Evolutionary conservation across 92 coral and sea anemone genomes (phyloP).

Genomic region (Epizoanthus fatuus): DNA sequence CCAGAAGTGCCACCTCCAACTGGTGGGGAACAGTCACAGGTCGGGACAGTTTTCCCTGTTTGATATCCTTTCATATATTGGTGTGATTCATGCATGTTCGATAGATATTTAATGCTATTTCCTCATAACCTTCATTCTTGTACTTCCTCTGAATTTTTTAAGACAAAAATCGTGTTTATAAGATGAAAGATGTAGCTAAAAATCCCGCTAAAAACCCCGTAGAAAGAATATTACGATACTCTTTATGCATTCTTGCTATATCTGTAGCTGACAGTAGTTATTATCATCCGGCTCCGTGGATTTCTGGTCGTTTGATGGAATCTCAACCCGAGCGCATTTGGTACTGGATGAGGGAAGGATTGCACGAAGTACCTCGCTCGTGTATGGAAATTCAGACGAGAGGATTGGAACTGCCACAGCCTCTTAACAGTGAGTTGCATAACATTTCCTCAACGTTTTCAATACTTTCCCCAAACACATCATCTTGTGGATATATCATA

Average conservation of each 20-base stretch:
- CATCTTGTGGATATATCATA: too few species aligned
- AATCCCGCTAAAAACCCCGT: background rate
- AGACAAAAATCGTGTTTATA: background rate
- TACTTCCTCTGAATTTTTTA: background rate
- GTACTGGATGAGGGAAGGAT: conserved; percentile 92
- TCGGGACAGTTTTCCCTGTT: background rate
- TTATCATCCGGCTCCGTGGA: conserved; percentile 88
- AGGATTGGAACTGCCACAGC: conserved; percentile 37
- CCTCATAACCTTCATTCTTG: too few species aligned
- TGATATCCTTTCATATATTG: background rate
- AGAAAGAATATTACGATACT: background rate
- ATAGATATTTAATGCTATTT: too few species aligned
- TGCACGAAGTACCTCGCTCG: conserved; percentile 61
- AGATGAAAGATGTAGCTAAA: background rate
- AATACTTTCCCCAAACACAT: too few species aligned
- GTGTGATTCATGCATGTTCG: background rate
- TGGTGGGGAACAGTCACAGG: conserved; percentile 84
- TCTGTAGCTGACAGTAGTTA: conserved; percentile 40
- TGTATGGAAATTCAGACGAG: conserved; percentile 74
- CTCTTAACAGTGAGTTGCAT: too few species aligned
- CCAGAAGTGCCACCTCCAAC: conserved; percentile 34
- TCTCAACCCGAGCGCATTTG: conserved; percentile 73
- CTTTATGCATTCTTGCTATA: background rate
- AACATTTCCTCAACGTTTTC: background rate
- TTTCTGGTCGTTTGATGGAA: conserved; percentile 57